Evolutionary conservation across 37 sponge, comb jelly and placozoan species (phyloP), one percentile per base, ranked within the genome.

Genomic region (Sycon ciliatum): DNA sequence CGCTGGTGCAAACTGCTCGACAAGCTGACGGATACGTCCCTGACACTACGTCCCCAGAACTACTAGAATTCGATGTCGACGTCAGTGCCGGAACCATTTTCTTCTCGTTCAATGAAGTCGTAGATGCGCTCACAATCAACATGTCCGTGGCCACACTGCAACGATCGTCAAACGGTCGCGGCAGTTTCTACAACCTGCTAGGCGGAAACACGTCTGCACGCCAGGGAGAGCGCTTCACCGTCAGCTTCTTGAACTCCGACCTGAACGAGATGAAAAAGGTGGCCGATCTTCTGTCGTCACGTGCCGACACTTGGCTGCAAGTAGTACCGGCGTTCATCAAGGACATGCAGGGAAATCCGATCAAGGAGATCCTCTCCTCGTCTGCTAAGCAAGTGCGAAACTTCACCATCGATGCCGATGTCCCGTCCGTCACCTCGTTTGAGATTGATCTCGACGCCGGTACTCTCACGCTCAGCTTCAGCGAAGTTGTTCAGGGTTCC

Each of bases 91-190:
- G 63, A 11, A 23, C 9, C 9, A 7, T 60, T 6, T 56, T 81
- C 36, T 72, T 92, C 7, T 56, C 62, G n/a, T 92, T 92, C 69
- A 78, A 80, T 71, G 93, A 92, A 73, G 83, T 88, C 29, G 74
- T 92, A 3, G 78, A 84, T 73, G 88, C 87, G 2, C 77, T 72
- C 11, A 83, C 84, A 2, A 67, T 92, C 20, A 69, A 92, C 46
- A 32, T 81, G 38, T 79, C 79, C 0, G 64, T 85, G 33, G 61
- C 85, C 11, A 83, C 86, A 0, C 81, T 92, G 16, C 87, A 85
- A 66, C 82, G 75, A 32, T 24, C 27, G 13, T 26, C 33, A 1
- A 78, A 79, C 37, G 52, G 57, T n/a, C 24, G n/a, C 30, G 56
- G 76, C n/a, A 68, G 62, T 31, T 61, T 0, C 1, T 77, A 84